A percentile compares a stretch with the other conserved stretches of the same genome.
Evolutionary conservation across 2,888 invertebrate species (phyloP).

Genomic region (Meliscaeva auricollis): DNA sequence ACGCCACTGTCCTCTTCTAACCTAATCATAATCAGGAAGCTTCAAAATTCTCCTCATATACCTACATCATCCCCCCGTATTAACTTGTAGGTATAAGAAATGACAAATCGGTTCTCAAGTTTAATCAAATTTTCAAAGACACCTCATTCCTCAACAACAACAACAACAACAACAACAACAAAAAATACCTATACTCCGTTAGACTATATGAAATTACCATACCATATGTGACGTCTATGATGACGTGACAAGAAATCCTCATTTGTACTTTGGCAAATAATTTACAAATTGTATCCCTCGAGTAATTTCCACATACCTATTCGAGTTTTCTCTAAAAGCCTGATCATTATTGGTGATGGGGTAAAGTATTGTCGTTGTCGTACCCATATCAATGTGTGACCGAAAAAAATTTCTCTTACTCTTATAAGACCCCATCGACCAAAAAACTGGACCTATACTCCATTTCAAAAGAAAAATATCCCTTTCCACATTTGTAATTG

Average conservation of each 20-base stretch:
- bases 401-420: constrained; percentile 46
- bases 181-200: constrained; percentile 36
- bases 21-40: too few relatives aligned
- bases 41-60: too few relatives aligned
- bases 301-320: constrained; percentile 55
- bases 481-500: constrained; percentile 12
- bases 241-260: constrained; percentile 79
- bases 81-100: neutral
- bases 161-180: too few relatives aligned
- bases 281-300: constrained; percentile 70
- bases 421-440: constrained; percentile 20
- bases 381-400: constrained; percentile 72
- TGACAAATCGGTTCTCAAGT: constrained; percentile 28
- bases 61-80: neutral
- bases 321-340: neutral
- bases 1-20: too few relatives aligned
- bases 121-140: constrained; percentile 26
- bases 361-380: constrained; percentile 42
- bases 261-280: constrained; percentile 74
- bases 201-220: constrained; percentile 74
- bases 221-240: constrained; percentile 78
- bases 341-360: neutral
- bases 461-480: too few relatives aligned
- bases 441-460: constrained; percentile 8
- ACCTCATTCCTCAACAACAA: constrained; percentile 28